Base-by-base conservation (phyloP, 2,113 vertebrate genomes). In the Diadophis punctatus region DNA sequence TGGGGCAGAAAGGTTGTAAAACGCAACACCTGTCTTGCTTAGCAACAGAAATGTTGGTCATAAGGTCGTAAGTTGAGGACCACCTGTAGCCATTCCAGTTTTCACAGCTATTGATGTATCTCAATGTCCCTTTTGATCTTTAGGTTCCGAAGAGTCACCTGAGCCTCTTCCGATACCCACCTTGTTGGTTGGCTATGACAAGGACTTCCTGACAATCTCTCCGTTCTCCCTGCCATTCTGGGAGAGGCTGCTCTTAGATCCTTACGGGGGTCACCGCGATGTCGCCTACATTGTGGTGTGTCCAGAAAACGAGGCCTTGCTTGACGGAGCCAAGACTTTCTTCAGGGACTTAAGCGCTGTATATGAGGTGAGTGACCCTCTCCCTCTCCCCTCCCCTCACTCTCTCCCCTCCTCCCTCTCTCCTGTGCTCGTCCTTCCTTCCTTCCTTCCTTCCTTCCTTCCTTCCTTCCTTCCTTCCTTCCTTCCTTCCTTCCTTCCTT, bases 321-420 rank as follows among this genome's bases (percentile, higher is more conserved):
- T 99, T 97, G 97, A 98, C 20, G 99, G 99, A 96, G 98, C 99
- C 95, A 98, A 97, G 95, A 97, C 98, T 96, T 99, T 99, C 97
- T 99, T 99, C 97, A 98, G 98, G 98, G 99, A 99, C 97, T 98
- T 99, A 96, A 99, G 99, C 34, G 97, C 99, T 92, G 99, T 99
- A 58, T 99, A 99, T 1, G 99, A 99, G 99, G 99, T 85, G 48
- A 30, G 87, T 88, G 60, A 46, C 10, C 30, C 14, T 34, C 7
- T 11, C 23, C n/a, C 53, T 27, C 18, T 7, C 11, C 27, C 11
- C 58, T 60, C 55, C 22, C 5, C 22, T 56, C 46, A 46, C 46
- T 46, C 46, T 46, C 46, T 46, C 46, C 46, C 46, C 46, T 46
- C 46, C 46, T 46, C 46, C 46, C 46, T 46, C 46, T 46, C 46